Conservation (phyloP, 2,888 invertebrate genomes). For the Drosophila ustulata region DNA sequence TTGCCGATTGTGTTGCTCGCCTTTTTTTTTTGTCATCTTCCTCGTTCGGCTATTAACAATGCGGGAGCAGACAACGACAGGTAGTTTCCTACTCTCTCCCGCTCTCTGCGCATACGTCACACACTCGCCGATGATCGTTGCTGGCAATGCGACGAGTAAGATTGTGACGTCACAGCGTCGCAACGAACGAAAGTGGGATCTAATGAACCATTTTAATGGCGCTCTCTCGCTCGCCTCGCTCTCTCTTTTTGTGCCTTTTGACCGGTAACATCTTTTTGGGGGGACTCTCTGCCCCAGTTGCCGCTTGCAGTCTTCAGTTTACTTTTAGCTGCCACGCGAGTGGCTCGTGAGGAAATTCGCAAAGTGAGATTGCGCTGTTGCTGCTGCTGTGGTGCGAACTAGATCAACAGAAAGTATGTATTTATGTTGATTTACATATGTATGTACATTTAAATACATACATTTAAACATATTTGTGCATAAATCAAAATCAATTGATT, state of each 20-base stretch:
- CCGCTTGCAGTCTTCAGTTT: constrained; percentile 59
- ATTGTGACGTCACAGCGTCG: constrained; percentile 33
- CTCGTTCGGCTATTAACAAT: constrained; percentile 13
- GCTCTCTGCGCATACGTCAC: constrained; percentile 9
- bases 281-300: constrained; percentile 37
- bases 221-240: constrained; percentile 10
- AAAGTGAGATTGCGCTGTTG: constrained; percentile 39
- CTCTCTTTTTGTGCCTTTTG: constrained; percentile 19
- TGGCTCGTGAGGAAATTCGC: constrained; percentile 45
- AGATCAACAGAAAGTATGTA: constrained; percentile 53
- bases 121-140: background rate
- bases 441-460: background rate
- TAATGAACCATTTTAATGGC: background rate
- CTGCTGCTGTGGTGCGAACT: constrained; percentile 14
- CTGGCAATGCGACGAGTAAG: background rate
- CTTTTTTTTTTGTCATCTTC: constrained; percentile 7
- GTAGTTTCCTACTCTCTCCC: background rate
- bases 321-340: constrained; percentile 57
- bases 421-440: constrained; percentile 1
- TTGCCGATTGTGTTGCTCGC: constrained; percentile 7
- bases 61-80: background rate
- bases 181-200: background rate
- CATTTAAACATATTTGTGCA: background rate
- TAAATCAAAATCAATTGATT: constrained; percentile 50
- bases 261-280: constrained; percentile 18